Conservation (phyloP, 2,113 vertebrate species). For the Melanotaenia duboulayi region DNA sequence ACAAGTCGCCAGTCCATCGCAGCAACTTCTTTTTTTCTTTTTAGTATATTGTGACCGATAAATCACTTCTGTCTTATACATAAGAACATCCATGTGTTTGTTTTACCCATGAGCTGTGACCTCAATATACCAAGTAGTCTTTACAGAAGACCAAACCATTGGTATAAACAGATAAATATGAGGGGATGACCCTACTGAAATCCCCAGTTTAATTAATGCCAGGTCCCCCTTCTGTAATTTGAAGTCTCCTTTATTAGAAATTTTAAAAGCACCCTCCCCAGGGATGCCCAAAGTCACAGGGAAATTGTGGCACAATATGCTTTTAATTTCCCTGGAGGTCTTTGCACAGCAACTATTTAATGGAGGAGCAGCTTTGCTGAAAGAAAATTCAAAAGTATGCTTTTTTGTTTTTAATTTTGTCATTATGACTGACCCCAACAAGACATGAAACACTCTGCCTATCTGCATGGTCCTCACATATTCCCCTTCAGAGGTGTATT, state of each 20-base stretch:
- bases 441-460: constrained; percentile 54
- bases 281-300: constrained; percentile 73
- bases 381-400: constrained; percentile 71
- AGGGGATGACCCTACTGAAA: constrained; percentile 77
- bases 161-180: constrained; percentile 80
- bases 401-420: constrained; percentile 52
- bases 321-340: constrained; percentile 85
- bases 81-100: constrained; percentile 57
- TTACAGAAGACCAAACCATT: constrained; percentile 47
- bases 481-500: constrained; percentile 23
- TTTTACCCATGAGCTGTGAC: constrained; percentile 71
- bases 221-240: constrained; percentile 80
- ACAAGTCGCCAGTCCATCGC: too few relatives aligned
- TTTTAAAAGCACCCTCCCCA: constrained; percentile 76
- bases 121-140: constrained; percentile 65
- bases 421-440: constrained; percentile 55
- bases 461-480: constrained; percentile 39
- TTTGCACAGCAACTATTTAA: constrained; percentile 79
- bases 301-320: constrained; percentile 84
- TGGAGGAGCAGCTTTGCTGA: constrained; percentile 63
- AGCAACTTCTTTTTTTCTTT: constrained; percentile 44
- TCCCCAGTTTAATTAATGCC: constrained; percentile 85
- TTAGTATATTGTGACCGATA: constrained; percentile 70
- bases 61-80: constrained; percentile 64
- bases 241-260: constrained; percentile 84